Percentiles rank a stretch among this genome's conserved stretches.
phyloP scores from a whole-genome alignment of 2,797 vertebrate genomes.

The Danio albolineatus region DNA sequence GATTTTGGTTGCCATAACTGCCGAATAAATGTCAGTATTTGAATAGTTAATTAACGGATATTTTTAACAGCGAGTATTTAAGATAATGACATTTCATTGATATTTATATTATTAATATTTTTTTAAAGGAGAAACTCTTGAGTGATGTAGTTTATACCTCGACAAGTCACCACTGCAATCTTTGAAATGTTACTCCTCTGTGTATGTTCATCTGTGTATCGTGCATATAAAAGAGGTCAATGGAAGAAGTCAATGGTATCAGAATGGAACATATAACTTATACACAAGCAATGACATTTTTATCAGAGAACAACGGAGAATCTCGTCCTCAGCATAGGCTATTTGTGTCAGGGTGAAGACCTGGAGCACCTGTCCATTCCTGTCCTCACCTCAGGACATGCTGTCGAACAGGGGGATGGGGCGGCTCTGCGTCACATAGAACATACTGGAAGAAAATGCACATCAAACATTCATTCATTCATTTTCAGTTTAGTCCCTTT shows the following conservation, averaged over 20 bases:
- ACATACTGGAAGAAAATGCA: slow-evolving; percentile 1
- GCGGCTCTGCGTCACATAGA: not conserved
- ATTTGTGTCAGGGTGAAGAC: slow-evolving; percentile 70
- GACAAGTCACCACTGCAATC: not conserved
- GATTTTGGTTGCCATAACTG: too few species aligned
- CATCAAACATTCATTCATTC: too few species aligned
- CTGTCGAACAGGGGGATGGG: slow-evolving; percentile 3
- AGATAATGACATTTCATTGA: too few species aligned
- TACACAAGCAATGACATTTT: not conserved
- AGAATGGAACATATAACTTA: not conserved
- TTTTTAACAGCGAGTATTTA: too few species aligned
- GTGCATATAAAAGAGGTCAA: not conserved
- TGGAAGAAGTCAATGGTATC: not conserved
- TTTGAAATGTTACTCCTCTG: slow-evolving; percentile 1
- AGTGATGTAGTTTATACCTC: not conserved
- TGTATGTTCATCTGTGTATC: too few species aligned
- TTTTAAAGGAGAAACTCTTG: too few species aligned
- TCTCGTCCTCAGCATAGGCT: slow-evolving; percentile 48
- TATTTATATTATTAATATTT: too few species aligned
- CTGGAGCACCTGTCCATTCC: slow-evolving; percentile 71
- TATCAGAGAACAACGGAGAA: not conserved
- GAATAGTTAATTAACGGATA: too few species aligned
- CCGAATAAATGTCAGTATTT: too few species aligned
- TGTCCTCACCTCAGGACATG: slow-evolving; percentile 51
- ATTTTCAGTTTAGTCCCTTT: too few species aligned